These are phyloP conservation scores for Morinoia aosen DNA, from an alignment of 2,888 invertebrate species.

Conservation along the genomic window DNA sequence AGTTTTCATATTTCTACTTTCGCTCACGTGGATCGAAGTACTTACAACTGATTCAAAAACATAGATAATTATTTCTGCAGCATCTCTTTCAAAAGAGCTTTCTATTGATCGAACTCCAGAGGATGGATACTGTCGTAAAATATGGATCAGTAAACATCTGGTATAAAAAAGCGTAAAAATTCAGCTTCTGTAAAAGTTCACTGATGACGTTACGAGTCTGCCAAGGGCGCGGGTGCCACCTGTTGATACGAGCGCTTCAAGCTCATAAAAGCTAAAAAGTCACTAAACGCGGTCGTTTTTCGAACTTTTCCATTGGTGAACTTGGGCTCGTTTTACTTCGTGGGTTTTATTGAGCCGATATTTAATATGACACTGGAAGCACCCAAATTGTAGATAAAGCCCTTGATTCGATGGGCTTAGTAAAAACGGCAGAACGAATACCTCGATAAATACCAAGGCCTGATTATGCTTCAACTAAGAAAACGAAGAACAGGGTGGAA, in stretches of 20 bases:
- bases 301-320: neutral
- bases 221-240: neutral
- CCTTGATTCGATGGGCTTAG: neutral
- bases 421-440: neutral
- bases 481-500: neutral
- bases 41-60: neutral
- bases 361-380: neutral
- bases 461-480: neutral
- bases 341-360: neutral
- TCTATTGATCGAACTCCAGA: neutral
- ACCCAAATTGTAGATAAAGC: neutral
- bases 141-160: neutral
- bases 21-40: neutral
- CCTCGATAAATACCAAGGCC: neutral
- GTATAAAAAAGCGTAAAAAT: neutral
- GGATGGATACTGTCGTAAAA: neutral
- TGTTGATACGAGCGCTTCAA: neutral
- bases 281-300: neutral
- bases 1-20: neutral
- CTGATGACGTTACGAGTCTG: neutral
- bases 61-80: neutral
- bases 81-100: neutral
- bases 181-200: neutral
- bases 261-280: neutral
- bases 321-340: neutral